Evolutionary conservation across 1,140 invertebrate genomes (phyloP).

Genomic region (Oscheius sp.): DNA sequence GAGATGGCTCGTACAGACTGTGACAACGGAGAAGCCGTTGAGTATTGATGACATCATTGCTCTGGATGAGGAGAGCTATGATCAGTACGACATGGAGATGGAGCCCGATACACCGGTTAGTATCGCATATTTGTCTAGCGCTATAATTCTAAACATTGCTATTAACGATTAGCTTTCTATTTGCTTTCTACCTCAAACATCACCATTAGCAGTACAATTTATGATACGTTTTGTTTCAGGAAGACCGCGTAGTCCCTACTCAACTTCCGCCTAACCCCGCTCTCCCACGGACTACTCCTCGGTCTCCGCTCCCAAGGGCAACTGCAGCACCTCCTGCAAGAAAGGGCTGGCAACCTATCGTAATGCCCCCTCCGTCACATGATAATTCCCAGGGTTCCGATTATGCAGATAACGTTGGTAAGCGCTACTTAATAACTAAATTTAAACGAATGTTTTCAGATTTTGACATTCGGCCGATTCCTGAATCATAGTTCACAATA

Average conservation of each 20-base stretch:
- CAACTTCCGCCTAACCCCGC: too few species aligned
- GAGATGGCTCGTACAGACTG: neutral
- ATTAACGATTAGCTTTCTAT: too few species aligned
- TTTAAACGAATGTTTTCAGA: neutral
- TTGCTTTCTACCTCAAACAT: too few species aligned
- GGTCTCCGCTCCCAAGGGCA: neutral
- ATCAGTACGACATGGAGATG: neutral
- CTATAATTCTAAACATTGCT: too few species aligned
- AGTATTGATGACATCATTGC: constrained; percentile 5
- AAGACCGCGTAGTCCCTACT: too few species aligned
- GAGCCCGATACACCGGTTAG: neutral
- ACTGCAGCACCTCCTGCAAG: neutral
- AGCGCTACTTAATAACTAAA: neutral
- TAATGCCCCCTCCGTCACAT: neutral
- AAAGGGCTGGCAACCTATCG: neutral
- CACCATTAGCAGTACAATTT: too few species aligned
- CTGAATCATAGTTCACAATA: neutral
- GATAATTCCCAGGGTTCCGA: too few species aligned
- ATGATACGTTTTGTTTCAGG: too few species aligned
- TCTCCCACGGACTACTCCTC: neutral
- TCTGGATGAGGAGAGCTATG: neutral
- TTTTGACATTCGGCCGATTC: neutral
- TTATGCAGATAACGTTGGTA: neutral
- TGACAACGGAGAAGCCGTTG: neutral
- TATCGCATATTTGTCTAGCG: too few species aligned